These are phyloP conservation scores for Magallana gigas DNA, from an alignment of 1,140 invertebrate genomes.

Conservation along the genomic window DNA sequence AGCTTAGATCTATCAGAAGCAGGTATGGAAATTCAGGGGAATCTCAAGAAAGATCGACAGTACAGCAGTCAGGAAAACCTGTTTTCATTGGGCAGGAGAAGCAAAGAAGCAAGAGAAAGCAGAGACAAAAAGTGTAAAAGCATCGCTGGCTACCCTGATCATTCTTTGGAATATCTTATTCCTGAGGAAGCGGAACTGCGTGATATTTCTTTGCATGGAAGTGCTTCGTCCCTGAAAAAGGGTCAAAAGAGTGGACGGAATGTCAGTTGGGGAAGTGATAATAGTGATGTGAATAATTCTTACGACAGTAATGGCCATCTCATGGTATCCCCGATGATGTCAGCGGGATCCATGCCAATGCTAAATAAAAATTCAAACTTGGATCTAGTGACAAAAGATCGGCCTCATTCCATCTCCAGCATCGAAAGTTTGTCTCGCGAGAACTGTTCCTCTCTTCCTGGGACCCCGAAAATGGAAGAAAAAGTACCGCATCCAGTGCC, in stretches of 20 bases:
- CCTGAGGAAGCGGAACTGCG: constrained; percentile 52
- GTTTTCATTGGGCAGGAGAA: constrained; percentile 13
- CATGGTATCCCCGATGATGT: constrained; percentile 37
- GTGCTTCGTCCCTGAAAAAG: constrained; percentile 20
- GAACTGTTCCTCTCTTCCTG: constrained; percentile 32
- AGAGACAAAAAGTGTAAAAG: constrained; percentile 54
- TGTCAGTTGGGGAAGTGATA: constrained; percentile 45
- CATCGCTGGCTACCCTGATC: constrained; percentile 53
- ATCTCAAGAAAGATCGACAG: constrained; percentile 51
- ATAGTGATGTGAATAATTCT: constrained; percentile 11
- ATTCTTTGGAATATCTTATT: constrained; percentile 46
- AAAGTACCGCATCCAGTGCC: constrained; percentile 26
- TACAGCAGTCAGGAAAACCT: constrained; percentile 71
- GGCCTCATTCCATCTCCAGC: constrained; percentile 64
- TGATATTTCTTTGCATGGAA: constrained; percentile 37
- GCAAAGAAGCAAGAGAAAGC: constrained; percentile 25
- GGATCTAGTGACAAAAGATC: constrained; percentile 52
- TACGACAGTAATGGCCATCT: constrained; percentile 40
- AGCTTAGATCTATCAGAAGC: constrained; percentile 64
- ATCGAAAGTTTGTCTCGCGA: constrained; percentile 58
- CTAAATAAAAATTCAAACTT: constrained; percentile 46
- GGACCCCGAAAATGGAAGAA: constrained; percentile 38
- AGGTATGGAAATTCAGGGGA: constrained; percentile 56
- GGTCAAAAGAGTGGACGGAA: constrained; percentile 46
- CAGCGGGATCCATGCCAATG: constrained; percentile 52